Percentiles rank a stretch among this genome's conserved stretches.
Conservation (phyloP, 2,888 invertebrate species). For the Hydrotaea cyrtoneurina region DNA sequence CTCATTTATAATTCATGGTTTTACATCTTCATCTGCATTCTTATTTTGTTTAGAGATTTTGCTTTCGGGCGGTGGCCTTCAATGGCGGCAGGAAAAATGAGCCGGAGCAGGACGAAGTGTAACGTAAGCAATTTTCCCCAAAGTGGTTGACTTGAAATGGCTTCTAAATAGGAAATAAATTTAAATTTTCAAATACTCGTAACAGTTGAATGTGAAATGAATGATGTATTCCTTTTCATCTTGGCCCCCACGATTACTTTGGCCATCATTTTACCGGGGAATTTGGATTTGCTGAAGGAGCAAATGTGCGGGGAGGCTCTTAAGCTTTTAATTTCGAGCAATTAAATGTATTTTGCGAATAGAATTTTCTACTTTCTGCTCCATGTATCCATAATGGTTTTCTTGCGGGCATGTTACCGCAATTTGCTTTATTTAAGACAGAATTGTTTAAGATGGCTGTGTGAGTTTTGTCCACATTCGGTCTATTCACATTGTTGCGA, state of each 20-base stretch:
- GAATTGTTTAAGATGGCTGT: no score
- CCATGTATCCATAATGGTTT: constrained; percentile 11
- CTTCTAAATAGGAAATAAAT: constrained; percentile 23
- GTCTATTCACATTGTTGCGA: no score
- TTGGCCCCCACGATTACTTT: background rate
- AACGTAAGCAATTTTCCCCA: constrained; percentile 11
- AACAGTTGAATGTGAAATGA: constrained; percentile 23
- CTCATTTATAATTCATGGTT: constrained; percentile 39
- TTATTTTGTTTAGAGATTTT: constrained; percentile 9
- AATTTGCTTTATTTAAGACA: background rate
- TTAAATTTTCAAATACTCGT: constrained; percentile 20
- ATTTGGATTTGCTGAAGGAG: background rate
- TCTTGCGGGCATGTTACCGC: background rate
- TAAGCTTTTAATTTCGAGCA: constrained; percentile 39
- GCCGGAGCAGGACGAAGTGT: background rate
- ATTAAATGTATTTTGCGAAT: constrained; percentile 48
- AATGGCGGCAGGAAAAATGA: background rate
- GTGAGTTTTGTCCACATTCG: no score
- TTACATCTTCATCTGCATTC: background rate
- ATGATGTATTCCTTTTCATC: constrained; percentile 32
- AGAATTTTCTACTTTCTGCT: constrained; percentile 33
- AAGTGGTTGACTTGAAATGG: constrained; percentile 28
- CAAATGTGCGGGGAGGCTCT: background rate
- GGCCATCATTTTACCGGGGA: background rate
- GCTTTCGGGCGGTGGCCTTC: background rate